Evolutionary conservation across 1,140 invertebrate species (phyloP).

Genomic region (Diabrotica undecimpunctata): DNA sequence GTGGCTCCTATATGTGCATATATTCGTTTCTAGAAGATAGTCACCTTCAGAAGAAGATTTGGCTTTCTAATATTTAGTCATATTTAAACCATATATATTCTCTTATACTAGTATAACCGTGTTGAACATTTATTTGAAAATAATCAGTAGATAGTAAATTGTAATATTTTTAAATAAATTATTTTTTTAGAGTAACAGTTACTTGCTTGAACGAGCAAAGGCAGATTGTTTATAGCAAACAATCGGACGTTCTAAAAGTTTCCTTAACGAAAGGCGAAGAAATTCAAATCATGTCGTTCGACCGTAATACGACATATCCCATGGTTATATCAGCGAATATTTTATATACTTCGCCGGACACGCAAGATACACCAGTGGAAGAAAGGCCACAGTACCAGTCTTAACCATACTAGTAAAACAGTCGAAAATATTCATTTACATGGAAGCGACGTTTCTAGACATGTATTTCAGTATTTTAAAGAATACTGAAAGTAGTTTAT

Average conservation of each 20-base stretch:
- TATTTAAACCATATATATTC: too few species aligned
- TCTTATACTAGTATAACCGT: too few species aligned
- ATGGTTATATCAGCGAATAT: slow-evolving; percentile 67
- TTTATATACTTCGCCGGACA: slow-evolving; percentile 58
- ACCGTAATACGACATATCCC: slow-evolving; percentile 61
- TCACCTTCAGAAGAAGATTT: too few species aligned
- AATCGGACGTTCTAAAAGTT: slow-evolving; percentile 58
- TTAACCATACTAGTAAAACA: not conserved
- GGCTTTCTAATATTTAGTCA: too few species aligned
- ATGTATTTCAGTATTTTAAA: too few species aligned
- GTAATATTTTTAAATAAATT: not conserved
- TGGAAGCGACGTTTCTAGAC: too few species aligned
- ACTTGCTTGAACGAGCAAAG: slow-evolving; percentile 63
- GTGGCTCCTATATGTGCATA: too few species aligned
- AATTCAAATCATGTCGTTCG: slow-evolving; percentile 60
- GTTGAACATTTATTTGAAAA: too few species aligned
- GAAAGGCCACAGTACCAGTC: not conserved
- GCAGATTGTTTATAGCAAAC: slow-evolving; percentile 59
- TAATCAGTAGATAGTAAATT: too few species aligned
- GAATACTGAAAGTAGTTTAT: too few species aligned
- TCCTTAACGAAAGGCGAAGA: slow-evolving; percentile 63
- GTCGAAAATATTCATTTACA: too few species aligned
- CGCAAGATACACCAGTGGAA: slow-evolving; percentile 8
- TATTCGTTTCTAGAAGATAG: too few species aligned
- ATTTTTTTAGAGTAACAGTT: slow-evolving; percentile 54